These are phyloP conservation scores for Mirounga angustirostris DNA, from an alignment of 2,113 vertebrate genomes.

Conservation along the genomic window DNA sequence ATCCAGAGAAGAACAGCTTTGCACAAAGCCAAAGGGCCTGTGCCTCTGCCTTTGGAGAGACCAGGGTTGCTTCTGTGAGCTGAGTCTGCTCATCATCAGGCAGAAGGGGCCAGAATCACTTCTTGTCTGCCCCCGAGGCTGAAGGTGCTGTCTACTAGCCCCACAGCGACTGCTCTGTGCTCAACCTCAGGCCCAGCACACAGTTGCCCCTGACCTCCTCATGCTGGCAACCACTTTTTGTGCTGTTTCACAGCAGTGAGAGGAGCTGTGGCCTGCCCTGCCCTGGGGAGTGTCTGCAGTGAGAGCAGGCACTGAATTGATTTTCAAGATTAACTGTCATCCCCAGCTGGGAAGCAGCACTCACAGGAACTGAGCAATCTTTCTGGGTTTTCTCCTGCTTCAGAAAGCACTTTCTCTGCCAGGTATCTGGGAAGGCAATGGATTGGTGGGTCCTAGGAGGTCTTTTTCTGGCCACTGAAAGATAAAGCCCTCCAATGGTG, in stretches of 20 bases:
- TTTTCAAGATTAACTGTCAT: slow-evolving; percentile 81
- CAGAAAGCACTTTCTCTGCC: slow-evolving; percentile 68
- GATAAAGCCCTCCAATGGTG: not conserved
- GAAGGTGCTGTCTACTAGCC: not conserved
- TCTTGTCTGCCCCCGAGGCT: not conserved
- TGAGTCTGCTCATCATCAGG: not conserved
- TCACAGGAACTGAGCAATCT: slow-evolving; percentile 73
- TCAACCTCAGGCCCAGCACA: not conserved
- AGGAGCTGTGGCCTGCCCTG: slow-evolving; percentile 67
- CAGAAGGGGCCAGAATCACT: not conserved
- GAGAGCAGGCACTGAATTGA: slow-evolving; percentile 76
- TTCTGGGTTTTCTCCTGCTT: slow-evolving; percentile 67
- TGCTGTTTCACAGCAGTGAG: slow-evolving; percentile 67
- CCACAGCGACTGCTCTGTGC: not conserved
- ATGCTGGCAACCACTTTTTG: not conserved
- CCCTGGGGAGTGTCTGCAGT: slow-evolving; percentile 72
- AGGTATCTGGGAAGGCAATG: slow-evolving; percentile 34
- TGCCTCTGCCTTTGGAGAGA: not conserved
- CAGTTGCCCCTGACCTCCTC: slow-evolving; percentile 41
- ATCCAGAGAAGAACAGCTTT: not conserved
- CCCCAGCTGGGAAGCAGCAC: slow-evolving; percentile 75
- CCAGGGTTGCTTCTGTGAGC: not conserved
- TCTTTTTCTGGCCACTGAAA: slow-evolving; percentile 14
- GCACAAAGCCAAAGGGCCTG: not conserved
- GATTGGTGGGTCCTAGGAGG: not conserved